These are phyloP conservation scores for Parnassius smintheus DNA, from an alignment of 2,888 invertebrate genomes.

Conservation along the genomic window DNA sequence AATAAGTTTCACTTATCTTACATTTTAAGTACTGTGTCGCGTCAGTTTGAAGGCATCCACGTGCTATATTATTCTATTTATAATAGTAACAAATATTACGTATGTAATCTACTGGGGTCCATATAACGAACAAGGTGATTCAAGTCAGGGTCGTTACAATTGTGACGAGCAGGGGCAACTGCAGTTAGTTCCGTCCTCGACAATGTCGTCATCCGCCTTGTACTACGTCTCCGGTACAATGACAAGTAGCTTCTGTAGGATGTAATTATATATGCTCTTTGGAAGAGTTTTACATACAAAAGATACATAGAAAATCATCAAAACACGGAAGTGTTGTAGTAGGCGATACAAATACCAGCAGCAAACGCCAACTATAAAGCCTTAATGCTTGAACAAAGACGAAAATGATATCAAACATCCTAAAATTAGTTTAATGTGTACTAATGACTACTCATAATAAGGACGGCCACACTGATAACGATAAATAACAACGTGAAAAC, in stretches of 20 bases:
- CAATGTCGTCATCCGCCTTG: conserved; percentile 67
- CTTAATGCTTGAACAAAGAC: conserved; percentile 21
- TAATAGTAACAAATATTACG: conserved; percentile 27
- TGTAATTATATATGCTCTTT: background rate
- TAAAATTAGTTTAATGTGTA: conserved; percentile 6
- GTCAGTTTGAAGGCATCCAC: conserved; percentile 4
- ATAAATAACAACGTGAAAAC: background rate
- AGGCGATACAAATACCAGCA: background rate
- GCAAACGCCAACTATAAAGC: background rate
- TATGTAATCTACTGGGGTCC: conserved; percentile 33
- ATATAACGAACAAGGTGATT: conserved; percentile 59
- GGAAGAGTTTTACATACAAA: background rate
- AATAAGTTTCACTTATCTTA: no score
- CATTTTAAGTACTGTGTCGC: background rate
- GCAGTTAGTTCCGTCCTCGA: conserved; percentile 48
- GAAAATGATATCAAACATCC: conserved; percentile 8
- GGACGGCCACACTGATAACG: conserved; percentile 8
- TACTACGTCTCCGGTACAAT: conserved; percentile 47
- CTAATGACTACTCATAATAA: conserved; percentile 17
- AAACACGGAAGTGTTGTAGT: background rate
- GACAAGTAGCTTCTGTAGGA: conserved; percentile 56
- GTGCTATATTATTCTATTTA: conserved; percentile 6
- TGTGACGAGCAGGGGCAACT: conserved; percentile 62
- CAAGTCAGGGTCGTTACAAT: conserved; percentile 66
- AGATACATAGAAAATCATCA: background rate